Percentiles rank a stretch among this genome's conserved stretches.
These are phyloP conservation scores for Phylloscopus trochilus DNA, from an alignment of 2,113 vertebrate genomes.

Conservation along the genomic window DNA sequence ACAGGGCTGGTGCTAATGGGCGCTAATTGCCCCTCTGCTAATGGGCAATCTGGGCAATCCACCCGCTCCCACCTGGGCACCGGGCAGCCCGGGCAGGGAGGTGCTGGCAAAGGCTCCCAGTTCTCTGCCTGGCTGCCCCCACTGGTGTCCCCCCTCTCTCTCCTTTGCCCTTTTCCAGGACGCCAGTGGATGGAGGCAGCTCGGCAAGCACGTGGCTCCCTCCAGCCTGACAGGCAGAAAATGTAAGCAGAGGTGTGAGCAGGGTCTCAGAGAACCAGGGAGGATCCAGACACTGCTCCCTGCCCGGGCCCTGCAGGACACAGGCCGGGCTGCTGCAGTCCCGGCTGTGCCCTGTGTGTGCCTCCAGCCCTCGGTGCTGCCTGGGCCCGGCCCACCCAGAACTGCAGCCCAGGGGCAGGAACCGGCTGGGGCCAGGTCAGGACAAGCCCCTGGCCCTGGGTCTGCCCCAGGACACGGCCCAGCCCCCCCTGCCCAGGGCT, in stretches of 20 bases:
- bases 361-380: background rate
- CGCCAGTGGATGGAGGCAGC: rapidly evolving
- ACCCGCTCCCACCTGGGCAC: background rate
- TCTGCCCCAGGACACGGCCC: background rate
- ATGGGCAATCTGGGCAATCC: rapidly evolving
- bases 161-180: background rate
- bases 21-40: too few species aligned
- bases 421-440: background rate
- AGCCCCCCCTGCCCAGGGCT: background rate
- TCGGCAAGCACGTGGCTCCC: background rate
- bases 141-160: rapidly evolving
- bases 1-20: too few species aligned
- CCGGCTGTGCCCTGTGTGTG: background rate
- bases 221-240: background rate
- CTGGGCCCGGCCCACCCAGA: background rate
- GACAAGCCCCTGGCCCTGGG: background rate
- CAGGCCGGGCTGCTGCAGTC: rapidly evolving
- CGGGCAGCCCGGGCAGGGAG: background rate
- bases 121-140: background rate
- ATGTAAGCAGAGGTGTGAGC: background rate
- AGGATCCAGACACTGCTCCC: background rate
- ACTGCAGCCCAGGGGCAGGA: background rate
- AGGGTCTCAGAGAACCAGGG: rapidly evolving
- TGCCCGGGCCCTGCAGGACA: background rate
- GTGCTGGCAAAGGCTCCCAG: background rate